A percentile compares a stretch with the other conserved stretches of the same genome.
Evolutionary conservation across 30 jellyfish, hydroid and myxozoan species (phyloP).

Genomic region (Chrysaora quinquecirrha): DNA sequence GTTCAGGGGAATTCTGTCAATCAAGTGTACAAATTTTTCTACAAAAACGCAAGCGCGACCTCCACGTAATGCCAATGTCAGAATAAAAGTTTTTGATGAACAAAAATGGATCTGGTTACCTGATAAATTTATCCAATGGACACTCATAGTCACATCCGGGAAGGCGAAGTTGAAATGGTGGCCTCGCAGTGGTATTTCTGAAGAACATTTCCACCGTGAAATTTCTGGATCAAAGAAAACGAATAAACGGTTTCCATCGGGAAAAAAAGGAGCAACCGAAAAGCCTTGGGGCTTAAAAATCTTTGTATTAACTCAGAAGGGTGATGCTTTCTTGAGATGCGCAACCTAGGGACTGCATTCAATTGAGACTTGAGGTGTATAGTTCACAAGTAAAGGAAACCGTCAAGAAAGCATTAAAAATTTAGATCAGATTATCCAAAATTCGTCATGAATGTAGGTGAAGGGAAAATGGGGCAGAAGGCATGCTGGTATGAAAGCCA

Average conservation of each 20-base stretch:
- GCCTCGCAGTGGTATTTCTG: slow-evolving; percentile 40
- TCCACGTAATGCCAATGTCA: too few species aligned
- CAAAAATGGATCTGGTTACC: too few species aligned
- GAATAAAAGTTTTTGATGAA: too few species aligned
- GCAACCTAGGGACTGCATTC: neutral
- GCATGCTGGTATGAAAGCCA: too few species aligned
- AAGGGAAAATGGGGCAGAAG: too few species aligned
- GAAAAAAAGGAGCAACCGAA: neutral
- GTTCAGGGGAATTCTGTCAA: too few species aligned
- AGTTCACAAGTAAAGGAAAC: neutral
- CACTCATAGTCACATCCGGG: slow-evolving; percentile 42
- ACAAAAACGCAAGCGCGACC: too few species aligned
- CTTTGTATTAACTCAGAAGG: too few species aligned
- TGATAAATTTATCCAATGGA: slow-evolving; percentile 31
- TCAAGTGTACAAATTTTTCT: too few species aligned
- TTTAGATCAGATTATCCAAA: too few species aligned
- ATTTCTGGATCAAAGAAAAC: slow-evolving; percentile 14
- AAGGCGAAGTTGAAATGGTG: slow-evolving; percentile 45
- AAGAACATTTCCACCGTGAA: slow-evolving; percentile 52
- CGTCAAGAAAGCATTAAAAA: too few species aligned
- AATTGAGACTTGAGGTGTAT: neutral
- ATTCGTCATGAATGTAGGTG: too few species aligned
- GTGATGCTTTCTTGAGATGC: neutral
- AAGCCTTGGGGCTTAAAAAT: neutral
- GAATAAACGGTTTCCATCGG: neutral